These are phyloP conservation scores for Hippocampus mohnikei DNA, from an alignment of 2,113 vertebrate species.

Conservation along the genomic window DNA sequence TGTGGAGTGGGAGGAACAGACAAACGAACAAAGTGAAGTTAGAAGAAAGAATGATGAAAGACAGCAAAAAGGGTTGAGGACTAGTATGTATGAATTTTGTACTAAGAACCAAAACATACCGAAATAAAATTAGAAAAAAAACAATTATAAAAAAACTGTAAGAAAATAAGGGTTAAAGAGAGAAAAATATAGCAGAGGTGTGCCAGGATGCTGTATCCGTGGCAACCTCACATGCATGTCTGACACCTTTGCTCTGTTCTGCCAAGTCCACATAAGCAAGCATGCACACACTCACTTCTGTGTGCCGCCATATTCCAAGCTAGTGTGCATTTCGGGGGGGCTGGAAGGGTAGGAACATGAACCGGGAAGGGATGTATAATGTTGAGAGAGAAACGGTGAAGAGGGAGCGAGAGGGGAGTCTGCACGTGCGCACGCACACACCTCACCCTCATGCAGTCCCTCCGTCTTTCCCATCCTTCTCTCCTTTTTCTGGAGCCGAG, in stretches of 20 bases:
- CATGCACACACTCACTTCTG: constrained; percentile 58
- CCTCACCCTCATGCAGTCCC: constrained; percentile 42
- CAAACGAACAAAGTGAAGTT: constrained; percentile 26
- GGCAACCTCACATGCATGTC: constrained; percentile 75
- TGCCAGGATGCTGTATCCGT: constrained; percentile 60
- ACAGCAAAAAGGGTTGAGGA: constrained; percentile 33
- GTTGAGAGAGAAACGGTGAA: constrained; percentile 27
- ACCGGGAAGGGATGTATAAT: not conserved
- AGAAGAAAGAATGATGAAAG: constrained; percentile 50
- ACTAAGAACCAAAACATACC: constrained; percentile 62
- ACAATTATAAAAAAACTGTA: constrained; percentile 3
- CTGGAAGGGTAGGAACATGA: constrained; percentile 1
- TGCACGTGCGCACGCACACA: constrained; percentile 8
- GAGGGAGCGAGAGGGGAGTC: constrained; percentile 31
- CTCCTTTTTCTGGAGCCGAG: constrained; percentile 52
- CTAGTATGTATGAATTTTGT: constrained; percentile 70
- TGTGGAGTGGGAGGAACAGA: constrained; percentile 46
- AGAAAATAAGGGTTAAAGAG: constrained; percentile 57
- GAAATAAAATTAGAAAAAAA: constrained; percentile 71
- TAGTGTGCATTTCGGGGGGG: constrained; percentile 54
- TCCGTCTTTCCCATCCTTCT: constrained; percentile 48
- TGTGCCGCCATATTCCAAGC: constrained; percentile 47
- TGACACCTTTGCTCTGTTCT: constrained; percentile 60
- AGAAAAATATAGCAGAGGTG: constrained; percentile 55
- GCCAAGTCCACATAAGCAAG: constrained; percentile 65